Percentiles rank a stretch among this genome's conserved stretches.
phyloP scores from a whole-genome alignment of 2,888 invertebrate genomes.

The Didymodactylos carnosus region DNA sequence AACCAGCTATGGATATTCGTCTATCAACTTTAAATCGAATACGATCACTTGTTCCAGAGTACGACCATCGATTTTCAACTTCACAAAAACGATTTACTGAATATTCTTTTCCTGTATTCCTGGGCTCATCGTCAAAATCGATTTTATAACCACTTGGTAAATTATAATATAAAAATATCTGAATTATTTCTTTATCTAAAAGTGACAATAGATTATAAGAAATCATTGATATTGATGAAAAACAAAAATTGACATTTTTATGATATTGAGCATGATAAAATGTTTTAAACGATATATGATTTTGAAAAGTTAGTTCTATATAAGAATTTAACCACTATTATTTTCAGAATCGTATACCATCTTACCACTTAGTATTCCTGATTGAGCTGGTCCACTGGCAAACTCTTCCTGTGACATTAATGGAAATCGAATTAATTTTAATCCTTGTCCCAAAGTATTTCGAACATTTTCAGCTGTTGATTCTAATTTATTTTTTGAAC shows the following conservation, averaged over 20 bases:
- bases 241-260: no score
- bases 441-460: constrained; percentile 28
- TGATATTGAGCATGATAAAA: no score
- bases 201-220: no score
- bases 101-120: constrained; percentile 57
- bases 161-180: constrained; percentile 8
- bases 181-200: constrained; percentile 6
- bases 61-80: constrained; percentile 61
- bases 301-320: constrained; percentile 43
- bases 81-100: constrained; percentile 53
- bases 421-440: constrained; percentile 53
- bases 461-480: constrained; percentile 44
- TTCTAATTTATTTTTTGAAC: background rate
- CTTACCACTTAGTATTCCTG: background rate
- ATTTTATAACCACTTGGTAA: constrained; percentile 23
- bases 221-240: constrained; percentile 49
- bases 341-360: no score
- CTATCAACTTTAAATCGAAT: constrained; percentile 60
- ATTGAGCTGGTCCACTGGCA: constrained; percentile 41
- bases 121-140: constrained; percentile 42
- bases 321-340: constrained; percentile 55
- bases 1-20: constrained; percentile 59
- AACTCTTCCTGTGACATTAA: constrained; percentile 68
- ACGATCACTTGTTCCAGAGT: constrained; percentile 58
- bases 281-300: no score